Evolutionary conservation across 2,888 invertebrate genomes (phyloP).

Genomic region (Candidula unifasciata): DNA sequence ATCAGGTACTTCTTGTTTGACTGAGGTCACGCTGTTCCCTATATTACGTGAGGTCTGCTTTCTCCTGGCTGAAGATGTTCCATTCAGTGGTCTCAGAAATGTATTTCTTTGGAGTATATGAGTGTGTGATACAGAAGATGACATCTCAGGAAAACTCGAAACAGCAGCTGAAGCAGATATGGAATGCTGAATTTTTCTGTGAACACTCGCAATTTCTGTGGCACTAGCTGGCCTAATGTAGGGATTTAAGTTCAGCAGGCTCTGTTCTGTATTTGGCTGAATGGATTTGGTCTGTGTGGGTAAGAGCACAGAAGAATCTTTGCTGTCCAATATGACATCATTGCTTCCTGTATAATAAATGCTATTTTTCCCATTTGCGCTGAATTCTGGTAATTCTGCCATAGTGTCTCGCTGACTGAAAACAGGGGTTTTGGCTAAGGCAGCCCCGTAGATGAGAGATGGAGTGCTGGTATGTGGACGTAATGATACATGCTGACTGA

Average conservation of each 20-base stretch:
- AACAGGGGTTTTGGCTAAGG: constrained; percentile 63
- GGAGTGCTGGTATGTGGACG: constrained; percentile 69
- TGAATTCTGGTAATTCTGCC: constrained; percentile 26
- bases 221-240: constrained; percentile 74
- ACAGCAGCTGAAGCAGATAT: constrained; percentile 28
- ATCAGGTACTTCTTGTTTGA: not conserved
- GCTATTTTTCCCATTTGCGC: not conserved
- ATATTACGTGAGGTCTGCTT: constrained; percentile 35
- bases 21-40: not conserved
- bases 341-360: constrained; percentile 24
- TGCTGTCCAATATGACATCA: not conserved
- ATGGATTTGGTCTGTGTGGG: not conserved
- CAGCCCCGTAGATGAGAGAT: constrained; percentile 67
- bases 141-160: constrained; percentile 32
- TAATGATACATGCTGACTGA: constrained; percentile 71
- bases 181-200: constrained; percentile 24
- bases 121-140: not conserved
- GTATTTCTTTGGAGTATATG: constrained; percentile 43
- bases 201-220: constrained; percentile 62
- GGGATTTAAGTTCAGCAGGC: constrained; percentile 56
- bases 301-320: not conserved
- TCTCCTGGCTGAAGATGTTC: constrained; percentile 4
- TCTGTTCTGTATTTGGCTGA: not conserved
- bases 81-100: constrained; percentile 50
- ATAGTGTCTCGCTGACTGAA: constrained; percentile 62